Conservation (phyloP, 2,113 vertebrate genomes). For the Sterrhoptilus dennistouni region DNA sequence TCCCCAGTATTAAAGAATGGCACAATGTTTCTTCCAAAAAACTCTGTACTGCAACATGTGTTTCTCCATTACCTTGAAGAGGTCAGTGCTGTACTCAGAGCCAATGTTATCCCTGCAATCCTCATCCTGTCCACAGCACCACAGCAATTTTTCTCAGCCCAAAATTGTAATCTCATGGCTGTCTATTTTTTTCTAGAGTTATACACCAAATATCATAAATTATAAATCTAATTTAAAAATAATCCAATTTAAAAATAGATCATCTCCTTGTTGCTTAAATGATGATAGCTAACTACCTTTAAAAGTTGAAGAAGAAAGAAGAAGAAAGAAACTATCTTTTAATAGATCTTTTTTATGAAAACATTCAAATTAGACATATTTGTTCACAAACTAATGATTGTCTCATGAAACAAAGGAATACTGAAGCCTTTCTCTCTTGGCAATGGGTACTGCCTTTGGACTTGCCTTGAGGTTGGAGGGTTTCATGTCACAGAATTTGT, state of each 20-base stretch:
- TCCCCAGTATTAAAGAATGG: not conserved
- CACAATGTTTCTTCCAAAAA: not conserved
- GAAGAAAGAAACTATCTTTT: not conserved
- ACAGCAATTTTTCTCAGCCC: not conserved
- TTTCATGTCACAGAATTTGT: not conserved
- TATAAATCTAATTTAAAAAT: not conserved
- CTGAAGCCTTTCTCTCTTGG: not conserved
- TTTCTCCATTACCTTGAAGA: not conserved
- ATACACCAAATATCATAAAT: not conserved
- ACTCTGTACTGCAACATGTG: fast-evolving
- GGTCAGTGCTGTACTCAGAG: not conserved
- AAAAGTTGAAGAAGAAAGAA: not conserved
- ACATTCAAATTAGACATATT: not conserved
- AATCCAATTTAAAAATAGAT: not conserved
- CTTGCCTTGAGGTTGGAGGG: not conserved
- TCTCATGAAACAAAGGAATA: not conserved
- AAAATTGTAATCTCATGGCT: not conserved
- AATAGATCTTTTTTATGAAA: not conserved
- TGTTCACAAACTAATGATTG: not conserved
- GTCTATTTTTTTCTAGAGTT: not conserved
- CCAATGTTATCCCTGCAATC: not conserved
- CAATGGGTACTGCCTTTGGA: not conserved
- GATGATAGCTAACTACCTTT: not conserved
- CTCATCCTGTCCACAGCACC: not conserved
- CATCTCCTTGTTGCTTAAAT: not conserved